Evolutionary conservation across 2,797 vertebrate species (phyloP), one percentile per base, ranked within the genome.

Genomic region (Tamandua tetradactyla): DNA sequence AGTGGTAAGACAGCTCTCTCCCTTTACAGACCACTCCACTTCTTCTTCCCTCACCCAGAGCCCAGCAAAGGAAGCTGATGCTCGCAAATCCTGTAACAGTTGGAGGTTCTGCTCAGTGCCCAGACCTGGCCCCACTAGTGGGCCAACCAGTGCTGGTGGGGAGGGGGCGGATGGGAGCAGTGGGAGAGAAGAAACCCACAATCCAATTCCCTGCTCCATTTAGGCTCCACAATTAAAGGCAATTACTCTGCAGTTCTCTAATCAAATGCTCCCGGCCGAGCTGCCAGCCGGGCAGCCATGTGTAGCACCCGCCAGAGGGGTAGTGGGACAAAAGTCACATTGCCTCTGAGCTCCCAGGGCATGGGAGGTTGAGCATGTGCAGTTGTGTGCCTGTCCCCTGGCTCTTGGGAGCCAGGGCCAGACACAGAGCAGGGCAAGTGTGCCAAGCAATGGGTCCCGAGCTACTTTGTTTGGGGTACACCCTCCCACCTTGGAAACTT

Each of bases 131-230:
- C 25, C 25, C 18, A 18, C 84, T 62, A 0, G 1, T 55, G 18
- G 57, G 57, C 55, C 4, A 0, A 71, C 52, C 88, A 0, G 20
- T 20, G 37, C 66, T 4, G 14, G 90, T 25, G 44, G 27, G 27
- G 72, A 78, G 79, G 8, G 5, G 40, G 72, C 91, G 42, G 80
- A 71, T 78, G 81, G 64, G 88, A 72, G 93, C 37, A 27, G 55
- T 42, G 47, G 71, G 79, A 89, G 69, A 71, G 89, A 87, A 88
- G 89, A 85, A 84, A 86, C 95, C 93, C 9, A 20, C 94, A 83
- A 61, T 96, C 96, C 96, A 94, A 95, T 96, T 96, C 96, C 96
- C 96, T 96, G 96, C 96, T 96, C 95, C 95, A 96, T 95, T 97
- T 94, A 93, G 95, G 79, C 79, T 91, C 85, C 93, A 95, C 97